A percentile compares a stretch with the other conserved stretches of the same genome.
phyloP scores from a whole-genome alignment of 2,888 invertebrate species.

The Macrosiphum euphorbiae region DNA sequence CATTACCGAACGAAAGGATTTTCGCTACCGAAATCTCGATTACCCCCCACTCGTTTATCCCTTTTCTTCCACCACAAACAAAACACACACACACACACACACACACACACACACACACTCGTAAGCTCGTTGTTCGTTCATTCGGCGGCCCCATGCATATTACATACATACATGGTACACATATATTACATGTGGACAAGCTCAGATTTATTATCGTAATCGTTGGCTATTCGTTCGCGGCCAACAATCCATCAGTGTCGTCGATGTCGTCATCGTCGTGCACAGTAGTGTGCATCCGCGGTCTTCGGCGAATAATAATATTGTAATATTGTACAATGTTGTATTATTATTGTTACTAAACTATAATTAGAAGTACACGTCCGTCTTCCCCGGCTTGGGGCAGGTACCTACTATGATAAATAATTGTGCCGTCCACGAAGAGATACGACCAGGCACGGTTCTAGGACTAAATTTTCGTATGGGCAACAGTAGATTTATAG shows the following conservation, averaged over 20 bases:
- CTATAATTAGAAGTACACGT: no score
- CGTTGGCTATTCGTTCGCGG: conserved; percentile 42
- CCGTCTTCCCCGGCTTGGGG: no score
- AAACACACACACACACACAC: not conserved
- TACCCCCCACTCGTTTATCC: not conserved
- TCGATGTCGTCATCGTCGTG: not conserved
- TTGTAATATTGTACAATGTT: not conserved
- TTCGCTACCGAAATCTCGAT: conserved; percentile 28
- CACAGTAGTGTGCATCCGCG: no score
- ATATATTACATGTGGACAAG: conserved; percentile 15
- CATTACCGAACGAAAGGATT: conserved; percentile 21
- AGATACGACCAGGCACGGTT: no score
- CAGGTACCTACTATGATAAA: not conserved
- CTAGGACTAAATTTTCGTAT: no score
- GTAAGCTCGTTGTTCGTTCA: not conserved
- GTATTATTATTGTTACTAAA: no score
- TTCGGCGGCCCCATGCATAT: not conserved
- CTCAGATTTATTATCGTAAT: conserved; percentile 49
- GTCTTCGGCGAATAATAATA: not conserved
- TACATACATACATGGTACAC: not conserved
- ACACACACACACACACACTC: not conserved
- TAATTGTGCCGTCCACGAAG: not conserved
- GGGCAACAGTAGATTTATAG: no score
- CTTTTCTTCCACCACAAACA: not conserved
- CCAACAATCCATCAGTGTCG: conserved; percentile 32